Evolutionary conservation across 1,140 invertebrate species (phyloP), one percentile per base, ranked within the genome.

Genomic region (Eupristina koningsbergeri): DNA sequence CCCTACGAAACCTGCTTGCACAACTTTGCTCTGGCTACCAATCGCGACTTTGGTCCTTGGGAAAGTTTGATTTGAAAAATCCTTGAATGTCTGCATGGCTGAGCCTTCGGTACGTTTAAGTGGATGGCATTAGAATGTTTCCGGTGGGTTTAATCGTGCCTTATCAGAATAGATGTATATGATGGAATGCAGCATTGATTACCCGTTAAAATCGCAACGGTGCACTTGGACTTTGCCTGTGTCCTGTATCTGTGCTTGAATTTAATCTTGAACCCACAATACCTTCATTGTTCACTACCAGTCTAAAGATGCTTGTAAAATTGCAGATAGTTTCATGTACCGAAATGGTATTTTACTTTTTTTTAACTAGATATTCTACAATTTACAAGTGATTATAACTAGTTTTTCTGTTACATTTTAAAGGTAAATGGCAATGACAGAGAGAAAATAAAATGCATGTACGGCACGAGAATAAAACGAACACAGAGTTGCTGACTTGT

Each of bases 41-140:
- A 19, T 50, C 19, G 45, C 73, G 47, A 1, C 45, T n/a, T 39
- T 61, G 74, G 6, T 76, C 74, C 19, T 76, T 61, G 31, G 31
- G 73, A 75, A 75, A 75, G 73, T 50, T 34, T 0, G 39, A 26
- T 41, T 41, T 41, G 39, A 71, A 71, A 71, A 71, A 71, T 41
- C 26, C 22, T 3, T 58, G 19, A 26, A 58, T 22, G 2, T 6
- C 26, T 58, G 53, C 6, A 13, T 26, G 3, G 11, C 15, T 53
- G 11, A 17, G 3, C 67, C 3, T 22, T 17, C 36, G 34, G 15
- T 34, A 36, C 36, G 39, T 69, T 69, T 64, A 3, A 31, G 15
- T 67, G 1, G 6, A 34, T 41, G 67, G 7, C 67, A n/a, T 22
- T 39, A 13, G 9, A 71, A n/a, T 64, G 0, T 64, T 36, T 69